Evolutionary conservation across 2,797 vertebrate species (phyloP), one percentile per base, ranked within the genome.

Genomic region (Melanotaenia trifasciata): DNA sequence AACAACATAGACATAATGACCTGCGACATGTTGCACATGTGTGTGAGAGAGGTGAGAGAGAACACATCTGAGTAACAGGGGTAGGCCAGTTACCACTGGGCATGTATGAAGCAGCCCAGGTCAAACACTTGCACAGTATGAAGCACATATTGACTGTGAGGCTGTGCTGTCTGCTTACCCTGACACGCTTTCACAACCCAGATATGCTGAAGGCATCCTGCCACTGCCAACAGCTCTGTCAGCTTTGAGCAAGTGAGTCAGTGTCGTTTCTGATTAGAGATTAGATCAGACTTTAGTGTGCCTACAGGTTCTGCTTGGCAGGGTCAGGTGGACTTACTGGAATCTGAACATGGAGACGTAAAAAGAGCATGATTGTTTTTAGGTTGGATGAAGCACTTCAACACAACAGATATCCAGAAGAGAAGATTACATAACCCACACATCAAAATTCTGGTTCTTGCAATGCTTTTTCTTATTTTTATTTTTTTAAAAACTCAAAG

Each of bases 181-280:
- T 50, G 54, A 78, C 47, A 72, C 18, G 14, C 13, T 64, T 30
- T 4, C 14, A 30, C 26, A 22, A 26, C 50, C 50, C n/a, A 53
- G n/a, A 22, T 22, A 53, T 26, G 12, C n/a, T 53, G 50, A 53
- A 7, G 45, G n/a, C 20, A 51, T 51, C 3, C 10, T 24, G n/a
- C 54, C 54, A 3, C n/a, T 54, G 35, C 40, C 66, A 64, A 67
- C 64, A 70, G 66, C 63, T 58, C 36, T 45, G 43, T n/a, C 58
- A 35, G 33, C 36, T 62, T 24, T 59, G 28, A 64, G 54, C 35
- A 54, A 58, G 63, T 3, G 33, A 61, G 54, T 36, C 32, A 47
- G 38, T 58, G 32, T 58, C 54, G 24, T 69, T 63, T 0, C 59
- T 61, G 47, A 33, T 66, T 60, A n/a, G n/a, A n/a, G n/a, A n/a